Conservation (phyloP, 2,797 vertebrate species). For the Coendou prehensilis region DNA sequence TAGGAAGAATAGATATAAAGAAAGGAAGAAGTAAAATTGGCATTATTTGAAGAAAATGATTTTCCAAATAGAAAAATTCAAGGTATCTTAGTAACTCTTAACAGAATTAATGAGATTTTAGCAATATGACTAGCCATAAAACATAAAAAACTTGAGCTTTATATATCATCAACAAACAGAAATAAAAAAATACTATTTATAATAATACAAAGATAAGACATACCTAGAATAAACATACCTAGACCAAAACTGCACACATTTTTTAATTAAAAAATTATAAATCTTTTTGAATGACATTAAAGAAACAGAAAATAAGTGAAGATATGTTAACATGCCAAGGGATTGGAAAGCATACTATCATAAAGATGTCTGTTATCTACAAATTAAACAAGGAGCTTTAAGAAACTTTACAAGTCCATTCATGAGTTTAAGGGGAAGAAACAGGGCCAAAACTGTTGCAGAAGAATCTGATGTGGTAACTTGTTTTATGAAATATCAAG, state of each 20-base stretch:
- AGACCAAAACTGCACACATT: not conserved
- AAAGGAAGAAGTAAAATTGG: slow-evolving; percentile 22
- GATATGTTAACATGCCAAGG: not conserved
- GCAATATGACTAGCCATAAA: not conserved
- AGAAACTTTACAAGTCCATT: not conserved
- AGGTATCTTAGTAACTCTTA: not conserved
- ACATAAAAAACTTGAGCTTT: slow-evolving; percentile 5
- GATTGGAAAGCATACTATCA: not conserved
- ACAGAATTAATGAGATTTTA: slow-evolving; percentile 33
- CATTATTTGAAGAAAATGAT: not conserved
- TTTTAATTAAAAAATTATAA: slow-evolving; percentile 19
- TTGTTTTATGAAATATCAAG: not conserved
- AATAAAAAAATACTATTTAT: not conserved
- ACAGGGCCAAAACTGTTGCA: not conserved
- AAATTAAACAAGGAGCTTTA: slow-evolving; percentile 21
- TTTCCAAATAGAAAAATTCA: not conserved
- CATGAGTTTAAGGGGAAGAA: slow-evolving; percentile 1
- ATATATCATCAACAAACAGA: not conserved
- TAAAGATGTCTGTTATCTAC: not conserved
- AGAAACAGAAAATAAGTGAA: slow-evolving; percentile 30
- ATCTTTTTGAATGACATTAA: slow-evolving; percentile 35
- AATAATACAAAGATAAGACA: not conserved
- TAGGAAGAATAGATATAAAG: slow-evolving; percentile 9
- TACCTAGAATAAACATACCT: not conserved
- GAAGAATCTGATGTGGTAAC: not conserved